Percentiles rank a stretch among this genome's conserved stretches.
phyloP scores from a whole-genome alignment of 1,140 invertebrate genomes.

The Drosophila persimilis region DNA sequence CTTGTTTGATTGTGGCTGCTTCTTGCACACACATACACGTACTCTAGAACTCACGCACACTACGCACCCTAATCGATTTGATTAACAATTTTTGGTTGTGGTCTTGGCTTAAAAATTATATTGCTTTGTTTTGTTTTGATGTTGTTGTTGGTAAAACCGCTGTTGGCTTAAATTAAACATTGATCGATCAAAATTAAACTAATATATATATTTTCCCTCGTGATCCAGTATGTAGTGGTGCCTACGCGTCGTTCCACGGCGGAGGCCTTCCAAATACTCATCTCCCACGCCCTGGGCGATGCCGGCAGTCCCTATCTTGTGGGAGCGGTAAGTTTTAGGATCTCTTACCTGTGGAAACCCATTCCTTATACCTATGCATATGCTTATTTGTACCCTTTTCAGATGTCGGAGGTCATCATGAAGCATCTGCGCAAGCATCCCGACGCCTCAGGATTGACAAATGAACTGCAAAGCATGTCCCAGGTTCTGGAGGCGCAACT shows the following conservation, averaged over 20 bases:
- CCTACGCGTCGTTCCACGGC: conserved; percentile 95
- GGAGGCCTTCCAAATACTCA: conserved; percentile 96
- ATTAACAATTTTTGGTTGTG: conserved; percentile 16
- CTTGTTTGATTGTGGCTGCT: conserved; percentile 84
- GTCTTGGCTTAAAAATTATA: conserved; percentile 28
- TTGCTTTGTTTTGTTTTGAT: conserved; percentile 8
- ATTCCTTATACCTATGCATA: neutral
- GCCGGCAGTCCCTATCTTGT: conserved; percentile 96
- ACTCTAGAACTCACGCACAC: neutral
- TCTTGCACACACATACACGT: neutral
- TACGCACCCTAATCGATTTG: neutral
- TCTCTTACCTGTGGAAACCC: neutral
- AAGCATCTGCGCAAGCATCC: conserved; percentile 55
- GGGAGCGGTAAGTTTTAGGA: conserved; percentile 89
- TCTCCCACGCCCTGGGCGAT: conserved; percentile 96
- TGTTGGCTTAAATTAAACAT: conserved; percentile 8
- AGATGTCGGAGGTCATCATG: conserved; percentile 89
- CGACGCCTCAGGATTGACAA: neutral
- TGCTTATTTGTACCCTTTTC: neutral
- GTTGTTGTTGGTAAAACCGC: conserved; percentile 46
- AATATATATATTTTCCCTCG: conserved; percentile 5
- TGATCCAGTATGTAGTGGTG: conserved; percentile 92
- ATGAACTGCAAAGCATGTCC: conserved; percentile 59
- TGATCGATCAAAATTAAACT: neutral
- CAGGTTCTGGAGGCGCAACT: conserved; percentile 49